Conservation (phyloP, 2,113 vertebrate species). For the Trematocara zebra region DNA sequence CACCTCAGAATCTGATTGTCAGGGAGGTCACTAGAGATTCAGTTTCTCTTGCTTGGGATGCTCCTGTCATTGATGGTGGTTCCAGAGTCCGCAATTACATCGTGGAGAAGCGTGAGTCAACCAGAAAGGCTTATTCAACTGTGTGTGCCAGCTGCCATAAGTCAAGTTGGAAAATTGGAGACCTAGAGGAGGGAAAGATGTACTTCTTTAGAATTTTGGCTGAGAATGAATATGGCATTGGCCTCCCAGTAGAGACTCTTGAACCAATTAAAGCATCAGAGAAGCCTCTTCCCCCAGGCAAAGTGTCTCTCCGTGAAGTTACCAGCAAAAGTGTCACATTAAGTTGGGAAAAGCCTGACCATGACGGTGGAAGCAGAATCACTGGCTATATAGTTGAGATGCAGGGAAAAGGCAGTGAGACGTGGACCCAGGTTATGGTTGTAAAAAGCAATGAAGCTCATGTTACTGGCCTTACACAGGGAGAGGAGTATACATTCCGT, state of each 20-base stretch:
- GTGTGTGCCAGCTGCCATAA: constrained; percentile 92
- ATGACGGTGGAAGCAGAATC: constrained; percentile 96
- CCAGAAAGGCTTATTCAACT: constrained; percentile 94
- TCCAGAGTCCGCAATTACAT: constrained; percentile 94
- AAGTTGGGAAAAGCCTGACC: constrained; percentile 96
- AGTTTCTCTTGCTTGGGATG: constrained; percentile 91
- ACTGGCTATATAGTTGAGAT: constrained; percentile 94
- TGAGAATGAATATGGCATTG: constrained; percentile 95
- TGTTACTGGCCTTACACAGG: constrained; percentile 86
- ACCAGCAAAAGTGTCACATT: constrained; percentile 87
- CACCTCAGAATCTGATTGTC: constrained; percentile 87
- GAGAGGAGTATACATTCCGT: constrained; percentile 96
- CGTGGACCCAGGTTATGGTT: constrained; percentile 88
- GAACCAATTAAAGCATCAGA: constrained; percentile 94
- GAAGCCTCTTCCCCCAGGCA: constrained; percentile 92
- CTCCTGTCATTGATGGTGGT: constrained; percentile 92
- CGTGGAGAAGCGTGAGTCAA: constrained; percentile 95
- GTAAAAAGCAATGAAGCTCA: constrained; percentile 88
- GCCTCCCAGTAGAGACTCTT: constrained; percentile 88
- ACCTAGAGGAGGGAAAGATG: constrained; percentile 87
- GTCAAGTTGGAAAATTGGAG: constrained; percentile 91
- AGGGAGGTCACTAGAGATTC: constrained; percentile 93
- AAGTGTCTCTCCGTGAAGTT: constrained; percentile 88
- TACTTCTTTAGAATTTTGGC: constrained; percentile 96
- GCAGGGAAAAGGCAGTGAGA: constrained; percentile 94